Base-by-base conservation (phyloP, 2,113 vertebrate genomes). In the Tyto alba region DNA sequence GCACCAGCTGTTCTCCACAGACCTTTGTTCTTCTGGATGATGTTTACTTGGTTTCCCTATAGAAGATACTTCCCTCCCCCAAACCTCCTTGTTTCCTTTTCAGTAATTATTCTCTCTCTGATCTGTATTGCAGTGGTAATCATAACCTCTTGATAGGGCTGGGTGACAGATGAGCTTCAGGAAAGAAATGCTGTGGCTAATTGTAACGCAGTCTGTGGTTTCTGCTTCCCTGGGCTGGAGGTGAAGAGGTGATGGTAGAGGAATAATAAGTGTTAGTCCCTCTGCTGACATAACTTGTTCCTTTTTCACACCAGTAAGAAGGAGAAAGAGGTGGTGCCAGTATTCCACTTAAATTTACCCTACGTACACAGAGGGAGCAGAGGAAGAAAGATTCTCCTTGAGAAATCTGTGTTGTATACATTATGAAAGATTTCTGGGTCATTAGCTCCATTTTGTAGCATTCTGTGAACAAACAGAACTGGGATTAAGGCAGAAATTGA, bases 1-100 rank as follows among this genome's bases (percentile, higher is more conserved):
- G 26, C 72, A 95, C 78, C 95, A 94, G 94, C 94, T 96, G 91
- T 93, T 93, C 85, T 82, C 40, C 48, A 47, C 77, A 84, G 90
- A 89, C 63, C 63, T 95, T 97, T 95, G 86, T 91, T 97, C 81
- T 75, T 87, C 69, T 90, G 81, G 53, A 47, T 89, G 85, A 36
- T 17, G 22, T 89, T 92, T 93, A 47, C 56, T 87, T 72, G 50
- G 64, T 84, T 94, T 95, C 68, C 40, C 45, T 53, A 14, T 55
- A 85, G 92, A 85, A 90, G 94, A 88, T 16, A 27, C 38, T 69
- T 86, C 84, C 78, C 73, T 88, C 77, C 67, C 78, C 74, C 81
- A 83, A 0, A 34, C 29, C 47, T 86, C 34, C 59, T 52, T 41
- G 25, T 71, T 77, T 76, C 55, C 34, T 97, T 90, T 76, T 59